Conservation (phyloP, 2,113 vertebrate genomes). For the Apodemus sylvaticus region DNA sequence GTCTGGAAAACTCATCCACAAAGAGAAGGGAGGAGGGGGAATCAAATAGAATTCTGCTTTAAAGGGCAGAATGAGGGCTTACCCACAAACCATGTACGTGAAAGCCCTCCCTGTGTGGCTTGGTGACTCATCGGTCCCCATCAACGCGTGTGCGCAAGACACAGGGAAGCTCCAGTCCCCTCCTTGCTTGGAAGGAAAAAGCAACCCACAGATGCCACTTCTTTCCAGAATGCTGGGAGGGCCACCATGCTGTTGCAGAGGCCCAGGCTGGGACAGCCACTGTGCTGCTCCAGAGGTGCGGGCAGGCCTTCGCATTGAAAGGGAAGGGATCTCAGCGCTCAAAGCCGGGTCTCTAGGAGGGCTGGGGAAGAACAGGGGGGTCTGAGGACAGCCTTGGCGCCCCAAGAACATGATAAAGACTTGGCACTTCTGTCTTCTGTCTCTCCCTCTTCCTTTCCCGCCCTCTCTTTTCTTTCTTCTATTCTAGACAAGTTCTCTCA, state of each 20-base stretch:
- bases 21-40: background rate
- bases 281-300: background rate
- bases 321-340: background rate
- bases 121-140: slow-evolving; percentile 82
- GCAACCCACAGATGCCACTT: slow-evolving; percentile 43
- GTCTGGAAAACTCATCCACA: background rate
- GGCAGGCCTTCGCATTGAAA: background rate
- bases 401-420: background rate
- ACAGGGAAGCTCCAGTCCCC: background rate
- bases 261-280: background rate
- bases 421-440: background rate
- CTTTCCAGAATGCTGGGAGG: background rate
- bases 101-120: slow-evolving; percentile 61
- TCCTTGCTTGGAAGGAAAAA: slow-evolving; percentile 6
- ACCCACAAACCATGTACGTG: slow-evolving; percentile 51
- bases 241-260: background rate
- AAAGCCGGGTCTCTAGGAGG: background rate
- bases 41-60: slow-evolving; percentile 41
- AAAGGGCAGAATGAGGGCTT: slow-evolving; percentile 67
- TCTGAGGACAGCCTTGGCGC: background rate
- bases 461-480: background rate
- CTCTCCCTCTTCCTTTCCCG: background rate
- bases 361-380: background rate
- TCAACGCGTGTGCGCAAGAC: slow-evolving; percentile 72
- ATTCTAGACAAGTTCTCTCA: background rate